A percentile compares a stretch with the other conserved stretches of the same genome.
These are phyloP conservation scores for Etheostoma spectabile DNA, from an alignment of 2,113 vertebrate species.

Conservation along the genomic window DNA sequence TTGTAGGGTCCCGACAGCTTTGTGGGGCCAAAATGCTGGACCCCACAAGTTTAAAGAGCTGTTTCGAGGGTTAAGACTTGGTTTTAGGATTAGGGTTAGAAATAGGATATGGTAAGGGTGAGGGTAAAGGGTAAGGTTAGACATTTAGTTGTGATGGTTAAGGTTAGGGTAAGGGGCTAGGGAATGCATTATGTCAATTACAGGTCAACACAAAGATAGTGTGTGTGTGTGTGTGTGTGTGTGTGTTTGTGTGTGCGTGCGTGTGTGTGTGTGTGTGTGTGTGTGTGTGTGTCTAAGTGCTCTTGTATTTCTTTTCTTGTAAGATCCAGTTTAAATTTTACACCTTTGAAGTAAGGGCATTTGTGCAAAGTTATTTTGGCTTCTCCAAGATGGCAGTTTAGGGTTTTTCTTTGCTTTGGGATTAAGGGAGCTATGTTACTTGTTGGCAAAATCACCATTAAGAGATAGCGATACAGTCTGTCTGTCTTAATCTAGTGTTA, in stretches of 20 bases:
- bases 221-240: constrained; percentile 9
- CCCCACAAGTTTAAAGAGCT: too few relatives aligned
- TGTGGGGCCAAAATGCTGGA: too few relatives aligned
- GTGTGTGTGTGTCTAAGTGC: constrained; percentile 14
- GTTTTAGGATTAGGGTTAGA: too few relatives aligned
- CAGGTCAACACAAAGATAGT: too few relatives aligned
- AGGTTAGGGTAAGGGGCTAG: too few relatives aligned
- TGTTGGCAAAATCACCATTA: constrained; percentile 1
- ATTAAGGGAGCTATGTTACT: constrained; percentile 3
- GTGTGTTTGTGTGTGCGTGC: constrained; percentile 26
- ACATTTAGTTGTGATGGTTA: too few relatives aligned
- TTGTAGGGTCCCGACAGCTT: too few relatives aligned
- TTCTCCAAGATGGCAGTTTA: constrained; percentile 1
- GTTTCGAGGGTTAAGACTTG: too few relatives aligned
- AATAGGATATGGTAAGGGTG: too few relatives aligned
- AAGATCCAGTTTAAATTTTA: constrained; percentile 10
- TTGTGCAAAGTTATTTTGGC: constrained; percentile 8
- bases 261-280: constrained; percentile 9
- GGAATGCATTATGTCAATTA: too few relatives aligned
- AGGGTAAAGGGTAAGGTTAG: too few relatives aligned
- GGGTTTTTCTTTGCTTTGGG: background rate
- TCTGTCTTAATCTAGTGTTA: background rate
- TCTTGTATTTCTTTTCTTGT: background rate
- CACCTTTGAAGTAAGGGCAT: constrained; percentile 27
- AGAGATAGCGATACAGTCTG: background rate